phyloP scores from a whole-genome alignment of 1,140 invertebrate species.

The Tetraneura akinire region DNA sequence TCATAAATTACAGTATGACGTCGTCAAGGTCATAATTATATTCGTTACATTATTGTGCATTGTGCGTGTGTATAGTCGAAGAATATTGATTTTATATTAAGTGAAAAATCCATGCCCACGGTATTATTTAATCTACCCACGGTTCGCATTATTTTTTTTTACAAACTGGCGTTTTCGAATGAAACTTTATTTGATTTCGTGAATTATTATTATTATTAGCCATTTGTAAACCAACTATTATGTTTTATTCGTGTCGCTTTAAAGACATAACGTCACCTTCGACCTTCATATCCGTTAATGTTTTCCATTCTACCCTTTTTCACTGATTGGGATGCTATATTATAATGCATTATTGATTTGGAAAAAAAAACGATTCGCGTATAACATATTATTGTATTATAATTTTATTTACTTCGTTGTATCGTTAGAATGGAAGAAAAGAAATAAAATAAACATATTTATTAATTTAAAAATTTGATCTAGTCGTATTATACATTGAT shows the following conservation, averaged over 20 bases:
- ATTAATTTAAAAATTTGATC: too few species aligned
- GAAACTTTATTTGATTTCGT: slow-evolving; percentile 3
- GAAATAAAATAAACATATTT: too few species aligned
- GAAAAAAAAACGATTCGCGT: too few species aligned
- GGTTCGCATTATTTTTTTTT: neutral
- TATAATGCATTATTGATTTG: too few species aligned
- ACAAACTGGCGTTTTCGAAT: slow-evolving; percentile 13
- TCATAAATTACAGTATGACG: slow-evolving; percentile 11
- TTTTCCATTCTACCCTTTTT: slow-evolving; percentile 3
- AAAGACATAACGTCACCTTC: neutral
- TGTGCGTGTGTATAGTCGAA: neutral
- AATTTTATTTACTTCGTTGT: too few species aligned
- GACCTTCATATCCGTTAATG: neutral
- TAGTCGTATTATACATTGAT: too few species aligned
- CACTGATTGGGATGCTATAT: neutral
- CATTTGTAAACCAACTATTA: neutral
- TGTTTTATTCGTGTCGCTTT: neutral
- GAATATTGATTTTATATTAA: slow-evolving; percentile 26
- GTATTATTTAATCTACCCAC: slow-evolving; percentile 15
- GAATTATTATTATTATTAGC: slow-evolving; percentile 15
- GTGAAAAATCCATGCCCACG: slow-evolving; percentile 4
- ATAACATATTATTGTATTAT: too few species aligned
- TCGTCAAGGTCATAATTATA: slow-evolving; percentile 14
- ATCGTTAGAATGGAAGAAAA: too few species aligned
- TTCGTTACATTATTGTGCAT: neutral